Conservation (phyloP, 2,888 invertebrate species). For the Frankliniella intonsa region DNA sequence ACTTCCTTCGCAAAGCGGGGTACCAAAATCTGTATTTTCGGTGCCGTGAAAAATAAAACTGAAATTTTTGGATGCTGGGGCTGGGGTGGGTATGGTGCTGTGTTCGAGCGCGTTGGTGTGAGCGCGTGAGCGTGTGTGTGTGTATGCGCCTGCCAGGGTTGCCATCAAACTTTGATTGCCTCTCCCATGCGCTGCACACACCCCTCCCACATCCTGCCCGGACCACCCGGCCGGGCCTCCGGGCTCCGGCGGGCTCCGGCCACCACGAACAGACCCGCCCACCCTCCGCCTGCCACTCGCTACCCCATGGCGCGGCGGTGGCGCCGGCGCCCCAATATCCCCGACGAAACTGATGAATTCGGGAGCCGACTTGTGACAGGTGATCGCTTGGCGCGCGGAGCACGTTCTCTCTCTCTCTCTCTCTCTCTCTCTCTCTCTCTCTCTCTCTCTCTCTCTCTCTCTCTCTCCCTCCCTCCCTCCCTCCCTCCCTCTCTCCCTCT, state of each 20-base stretch:
- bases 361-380: conserved; percentile 15
- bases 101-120: too few relatives aligned
- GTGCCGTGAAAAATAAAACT: too few relatives aligned
- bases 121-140: too few relatives aligned
- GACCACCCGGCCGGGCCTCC: neutral
- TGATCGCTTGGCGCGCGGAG: neutral
- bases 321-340: neutral
- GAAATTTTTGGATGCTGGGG: too few relatives aligned
- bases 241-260: neutral
- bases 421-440: neutral
- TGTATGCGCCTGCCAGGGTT: neutral
- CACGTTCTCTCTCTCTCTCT: neutral
- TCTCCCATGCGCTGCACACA: too few relatives aligned
- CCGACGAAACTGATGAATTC: conserved; percentile 17
- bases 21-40: too few relatives aligned
- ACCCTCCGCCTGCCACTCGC: neutral
- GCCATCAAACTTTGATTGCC: conserved; percentile 3
- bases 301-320: neutral
- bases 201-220: too few relatives aligned
- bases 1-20: too few relatives aligned
- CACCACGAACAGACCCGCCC: neutral
- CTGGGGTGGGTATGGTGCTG: too few relatives aligned
- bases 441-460: neutral
- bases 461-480: neutral
- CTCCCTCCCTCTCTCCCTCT: neutral